phyloP scores from a whole-genome alignment of 2,113 vertebrate genomes.

The Zapus hudsonius region DNA sequence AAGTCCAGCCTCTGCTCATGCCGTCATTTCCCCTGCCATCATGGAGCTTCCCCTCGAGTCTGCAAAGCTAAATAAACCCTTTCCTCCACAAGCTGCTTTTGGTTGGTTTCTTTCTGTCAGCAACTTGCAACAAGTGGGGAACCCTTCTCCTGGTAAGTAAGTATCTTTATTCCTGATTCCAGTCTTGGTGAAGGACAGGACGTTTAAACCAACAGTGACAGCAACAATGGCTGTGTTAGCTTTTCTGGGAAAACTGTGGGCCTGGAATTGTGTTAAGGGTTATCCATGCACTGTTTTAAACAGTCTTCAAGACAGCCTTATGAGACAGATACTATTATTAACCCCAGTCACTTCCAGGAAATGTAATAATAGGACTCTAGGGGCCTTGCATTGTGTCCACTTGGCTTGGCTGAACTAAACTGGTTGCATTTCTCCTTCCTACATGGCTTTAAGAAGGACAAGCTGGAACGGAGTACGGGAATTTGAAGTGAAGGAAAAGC shows the following conservation, averaged over 20 bases:
- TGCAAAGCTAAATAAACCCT: no score
- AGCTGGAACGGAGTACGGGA: background rate
- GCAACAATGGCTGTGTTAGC: background rate
- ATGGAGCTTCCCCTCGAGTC: no score
- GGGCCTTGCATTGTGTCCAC: background rate
- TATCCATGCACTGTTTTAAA: background rate
- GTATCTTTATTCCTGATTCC: background rate
- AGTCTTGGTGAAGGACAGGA: background rate
- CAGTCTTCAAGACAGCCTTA: background rate
- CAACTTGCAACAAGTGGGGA: no score
- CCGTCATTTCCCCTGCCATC: no score
- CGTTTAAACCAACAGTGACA: background rate
- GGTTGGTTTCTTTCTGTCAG: no score
- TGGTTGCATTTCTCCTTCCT: background rate
- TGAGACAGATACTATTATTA: background rate
- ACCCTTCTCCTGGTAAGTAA: background rate
- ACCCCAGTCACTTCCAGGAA: background rate
- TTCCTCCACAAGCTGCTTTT: no score
- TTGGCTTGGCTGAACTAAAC: background rate
- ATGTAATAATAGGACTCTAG: background rate
- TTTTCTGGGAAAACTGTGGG: background rate
- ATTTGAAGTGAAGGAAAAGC: background rate
- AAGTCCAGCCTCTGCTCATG: no score
- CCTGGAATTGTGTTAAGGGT: background rate
- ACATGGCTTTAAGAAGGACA: background rate